Percentiles rank a stretch among this genome's conserved stretches.
phyloP scores from a whole-genome alignment of 2,113 vertebrate genomes.

The Phalacrocorax aristotelis region DNA sequence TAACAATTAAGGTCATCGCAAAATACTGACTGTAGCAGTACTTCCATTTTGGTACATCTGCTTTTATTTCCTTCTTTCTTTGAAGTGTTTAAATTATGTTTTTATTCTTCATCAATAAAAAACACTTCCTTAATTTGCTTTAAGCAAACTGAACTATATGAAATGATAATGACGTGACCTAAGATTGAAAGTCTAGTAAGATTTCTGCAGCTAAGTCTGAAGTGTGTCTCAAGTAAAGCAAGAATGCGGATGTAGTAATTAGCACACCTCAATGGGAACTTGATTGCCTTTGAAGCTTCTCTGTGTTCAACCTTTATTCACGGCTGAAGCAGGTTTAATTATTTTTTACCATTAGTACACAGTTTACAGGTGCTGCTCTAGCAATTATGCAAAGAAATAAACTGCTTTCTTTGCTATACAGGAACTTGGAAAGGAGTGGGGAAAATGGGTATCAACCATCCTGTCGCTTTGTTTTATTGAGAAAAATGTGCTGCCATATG shows the following conservation, averaged over 20 bases:
- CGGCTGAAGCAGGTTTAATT: background rate
- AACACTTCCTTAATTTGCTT: background rate
- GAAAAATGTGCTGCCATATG: background rate
- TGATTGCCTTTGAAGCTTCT: conserved; percentile 12
- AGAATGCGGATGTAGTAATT: conserved; percentile 7
- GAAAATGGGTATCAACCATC: background rate
- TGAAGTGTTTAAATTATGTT: background rate
- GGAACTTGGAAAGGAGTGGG: background rate
- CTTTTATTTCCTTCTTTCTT: conserved; percentile 2
- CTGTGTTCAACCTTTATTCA: background rate
- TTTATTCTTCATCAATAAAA: conserved; percentile 12
- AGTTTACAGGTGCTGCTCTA: background rate
- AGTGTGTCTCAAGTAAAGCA: background rate
- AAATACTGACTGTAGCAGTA: background rate
- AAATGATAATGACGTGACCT: background rate
- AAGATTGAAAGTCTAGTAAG: background rate
- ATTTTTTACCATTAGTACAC: background rate
- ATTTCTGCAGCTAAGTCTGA: background rate
- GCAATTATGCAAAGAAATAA: background rate
- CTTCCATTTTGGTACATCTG: background rate
- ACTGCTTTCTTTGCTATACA: background rate
- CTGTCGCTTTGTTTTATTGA: background rate
- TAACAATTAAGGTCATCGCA: background rate
- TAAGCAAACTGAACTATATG: background rate
- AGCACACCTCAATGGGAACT: background rate